Evolutionary conservation across 2,797 vertebrate genomes (phyloP).

Genomic region (Liparis tanakae): DNA sequence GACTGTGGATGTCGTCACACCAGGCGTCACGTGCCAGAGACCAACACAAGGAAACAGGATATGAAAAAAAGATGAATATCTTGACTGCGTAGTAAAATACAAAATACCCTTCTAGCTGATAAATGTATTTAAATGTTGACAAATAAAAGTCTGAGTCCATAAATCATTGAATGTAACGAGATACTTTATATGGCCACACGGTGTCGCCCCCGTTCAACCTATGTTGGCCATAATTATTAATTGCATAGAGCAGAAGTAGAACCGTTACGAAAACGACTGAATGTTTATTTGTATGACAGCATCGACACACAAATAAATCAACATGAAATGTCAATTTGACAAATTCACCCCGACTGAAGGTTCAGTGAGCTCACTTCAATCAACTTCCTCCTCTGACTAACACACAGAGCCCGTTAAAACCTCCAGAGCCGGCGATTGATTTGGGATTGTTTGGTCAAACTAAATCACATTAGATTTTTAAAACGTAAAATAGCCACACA

Average conservation of each 20-base stretch:
- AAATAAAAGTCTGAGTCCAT: background rate
- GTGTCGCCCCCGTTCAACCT: slow-evolving; percentile 29
- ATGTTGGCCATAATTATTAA: background rate
- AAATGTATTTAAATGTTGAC: background rate
- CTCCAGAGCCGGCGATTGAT: background rate
- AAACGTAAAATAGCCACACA: background rate
- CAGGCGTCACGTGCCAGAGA: background rate
- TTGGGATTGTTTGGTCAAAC: background rate
- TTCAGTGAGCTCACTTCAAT: background rate
- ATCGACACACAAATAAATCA: background rate
- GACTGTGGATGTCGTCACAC: slow-evolving; percentile 46
- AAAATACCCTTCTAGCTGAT: background rate
- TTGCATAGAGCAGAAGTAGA: too few relatives aligned
- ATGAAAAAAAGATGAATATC: background rate
- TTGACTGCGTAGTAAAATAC: background rate
- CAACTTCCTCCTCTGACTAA: too few relatives aligned
- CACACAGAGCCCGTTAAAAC: background rate
- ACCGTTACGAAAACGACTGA: background rate
- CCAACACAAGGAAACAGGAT: background rate
- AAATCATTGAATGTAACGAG: background rate
- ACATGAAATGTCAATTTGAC: background rate
- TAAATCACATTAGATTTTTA: slow-evolving; percentile 1
- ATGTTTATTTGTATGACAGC: background rate
- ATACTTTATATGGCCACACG: slow-evolving; percentile 21
- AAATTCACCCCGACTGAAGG: background rate